Evolutionary conservation across 2,113 vertebrate genomes (phyloP), one percentile per base, ranked within the genome.

Genomic region (Cnemophilus loriae): DNA sequence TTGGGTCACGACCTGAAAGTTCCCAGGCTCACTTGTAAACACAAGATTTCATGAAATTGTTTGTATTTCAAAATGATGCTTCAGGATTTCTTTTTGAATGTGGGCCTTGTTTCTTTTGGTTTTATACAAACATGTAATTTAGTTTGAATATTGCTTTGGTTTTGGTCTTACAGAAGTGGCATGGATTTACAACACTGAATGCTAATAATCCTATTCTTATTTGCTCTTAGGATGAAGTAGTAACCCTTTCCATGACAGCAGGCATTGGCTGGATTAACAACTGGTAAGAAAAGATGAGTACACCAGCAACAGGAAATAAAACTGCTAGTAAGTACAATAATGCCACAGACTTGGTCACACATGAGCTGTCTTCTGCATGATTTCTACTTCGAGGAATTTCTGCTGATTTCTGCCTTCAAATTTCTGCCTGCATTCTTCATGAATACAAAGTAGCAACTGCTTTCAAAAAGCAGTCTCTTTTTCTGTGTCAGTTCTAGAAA

Each of bases 11-110:
- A 30, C 6, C 30, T 44, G 6, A 26, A 73, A 33, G 27, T 67
- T 64, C 26, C 33, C 33, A 52, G 14, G 33, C 19, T 85, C 44
- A 16, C 41, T 39, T 46, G 7, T 37, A 61, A 84, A 70, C 52
- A 50, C 3, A 76, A 47, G 46, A 46, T 50, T 79, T 76, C 11
- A 27, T 28, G 0, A 55, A 67, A 41, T 53, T 0, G 0, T 39
- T 47, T 64, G 8, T 30, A 5, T 67, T 88, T 67, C 26, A 60
- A 83, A 82, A 75, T 10, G 4, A 37, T 71, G n/a, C 17, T n/a
- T 32, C 14, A 33, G 22, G 21, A 33, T 52, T 85, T 63, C 7
- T 57, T 32, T 80, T 77, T 77, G 33, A 27, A 39, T 19, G 28
- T 0, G 1, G 13, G 14, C 28, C 9, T 24, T 42, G 28, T 20